A percentile compares a stretch with the other conserved stretches of the same genome.
Evolutionary conservation across 2,797 vertebrate genomes (phyloP).

Genomic region (Falco rusticolus): DNA sequence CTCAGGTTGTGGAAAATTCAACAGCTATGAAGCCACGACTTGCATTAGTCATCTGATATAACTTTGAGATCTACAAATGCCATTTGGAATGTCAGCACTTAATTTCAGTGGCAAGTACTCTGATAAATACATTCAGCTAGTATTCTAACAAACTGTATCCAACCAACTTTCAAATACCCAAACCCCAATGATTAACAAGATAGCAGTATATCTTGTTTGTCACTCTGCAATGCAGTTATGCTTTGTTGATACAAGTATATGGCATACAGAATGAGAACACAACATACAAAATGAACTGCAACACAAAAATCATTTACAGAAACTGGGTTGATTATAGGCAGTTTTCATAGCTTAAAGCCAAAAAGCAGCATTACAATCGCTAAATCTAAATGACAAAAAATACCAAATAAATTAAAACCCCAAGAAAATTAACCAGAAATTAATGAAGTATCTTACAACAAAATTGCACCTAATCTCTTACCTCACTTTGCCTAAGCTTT

Average conservation of each 20-base stretch:
- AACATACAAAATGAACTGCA: not conserved
- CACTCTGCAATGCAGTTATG: not conserved
- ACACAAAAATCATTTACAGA: not conserved
- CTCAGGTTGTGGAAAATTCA: not conserved
- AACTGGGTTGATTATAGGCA: not conserved
- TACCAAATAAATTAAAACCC: not conserved
- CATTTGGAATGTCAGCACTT: not conserved
- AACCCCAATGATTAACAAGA: not conserved
- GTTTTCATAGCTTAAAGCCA: not conserved
- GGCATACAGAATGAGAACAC: not conserved
- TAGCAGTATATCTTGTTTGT: not conserved
- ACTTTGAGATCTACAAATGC: not conserved
- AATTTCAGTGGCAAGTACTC: not conserved
- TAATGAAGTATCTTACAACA: not conserved
- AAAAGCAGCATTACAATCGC: accelerated
- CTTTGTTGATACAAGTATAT: not conserved
- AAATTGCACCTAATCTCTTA: not conserved
- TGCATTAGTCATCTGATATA: not conserved
- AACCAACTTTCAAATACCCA: not conserved
- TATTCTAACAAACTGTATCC: not conserved
- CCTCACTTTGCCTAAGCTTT: not conserved
- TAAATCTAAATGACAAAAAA: not conserved
- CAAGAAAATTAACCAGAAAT: not conserved
- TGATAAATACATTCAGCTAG: not conserved
- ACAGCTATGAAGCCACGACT: not conserved